Base-by-base conservation (phyloP, 2,797 vertebrate genomes). In the Trichosurus vulpecula region DNA sequence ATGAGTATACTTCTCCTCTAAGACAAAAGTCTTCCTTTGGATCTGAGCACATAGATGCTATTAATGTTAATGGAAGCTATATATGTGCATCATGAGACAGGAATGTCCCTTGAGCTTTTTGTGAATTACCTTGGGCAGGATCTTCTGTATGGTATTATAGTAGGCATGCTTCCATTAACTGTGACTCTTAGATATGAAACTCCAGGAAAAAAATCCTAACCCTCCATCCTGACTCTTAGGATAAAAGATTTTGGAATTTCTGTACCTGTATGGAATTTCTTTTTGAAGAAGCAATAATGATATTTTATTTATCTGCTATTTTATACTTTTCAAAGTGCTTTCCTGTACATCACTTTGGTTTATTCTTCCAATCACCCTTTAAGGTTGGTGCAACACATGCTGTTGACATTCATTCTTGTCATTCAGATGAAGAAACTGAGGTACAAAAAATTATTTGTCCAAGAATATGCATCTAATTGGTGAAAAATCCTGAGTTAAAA, bases 171-270 rank as follows among this genome's bases (percentile, higher is more conserved):
- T 97, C 92, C 31, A 1, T 93, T 90, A 95, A n/a, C n/a, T 93
- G 27, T 89, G 58, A 54, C 92, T 95, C 94, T 96, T 58, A 54
- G 94, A n/a, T 92, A 2, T 16, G 94, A 94, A 93, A 92, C 95
- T 93, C 81, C 56, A 61, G 54, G 31, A 27, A 31, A 12, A 81
- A 91, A 66, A 90, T 14, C 19, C 31, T 90, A 92, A 8, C 89
- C 92, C 94, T 97, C 90, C 90, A 57, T 93, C n/a, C 9, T 55
- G 3, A 61, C 52, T 54, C 57, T 96, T 55, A 96, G 94, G 95
- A 91, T 93, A 97, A 95, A 55, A 95, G 87, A 91, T 90, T 93
- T 92, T 61, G 74, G 92, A 97, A 96, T 97, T 74, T 94, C 91
- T 94, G 93, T 93, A n/a, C 61, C 91, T 53, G 6, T 90, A 47